Evolutionary conservation across 2,888 invertebrate genomes (phyloP), one percentile per base, ranked within the genome.

Genomic region (Nebria brevicollis): DNA sequence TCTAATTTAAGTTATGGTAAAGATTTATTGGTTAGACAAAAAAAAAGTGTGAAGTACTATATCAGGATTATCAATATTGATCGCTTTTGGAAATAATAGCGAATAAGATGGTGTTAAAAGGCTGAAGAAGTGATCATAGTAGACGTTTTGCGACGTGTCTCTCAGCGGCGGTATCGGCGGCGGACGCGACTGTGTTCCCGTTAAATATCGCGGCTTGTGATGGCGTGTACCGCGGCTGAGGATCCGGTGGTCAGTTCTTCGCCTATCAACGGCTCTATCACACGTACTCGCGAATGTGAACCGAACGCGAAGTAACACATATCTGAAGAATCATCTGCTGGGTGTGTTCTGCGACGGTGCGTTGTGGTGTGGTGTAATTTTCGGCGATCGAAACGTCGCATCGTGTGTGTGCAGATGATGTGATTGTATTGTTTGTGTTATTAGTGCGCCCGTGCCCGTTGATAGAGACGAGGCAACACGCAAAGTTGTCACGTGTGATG

Each of bases 171-270:
- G 54, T 54, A 54, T 54, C 54, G 54, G 54, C 70, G 34, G 70
- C 70, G 34, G 70, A 70, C 70, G 70, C 70, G 70, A 70, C 70
- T 70, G 70, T 65, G 65, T 70, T 70, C 70, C 70, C 70, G 70
- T 70, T 70, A 70, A 70, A 70, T 70, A 70, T 70, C 25, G 26
- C 70, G 70, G 70, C 70, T 70, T 54, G 54, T 54, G 54, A 13
- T 13, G 54, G 70, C 25, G 70, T 34, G 10, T 20, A 70, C 70
- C 26, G 70, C 70, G 70, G 70, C 70, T 13, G 8, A 11, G 70
- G 70, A 70, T 70, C 70, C 20, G 25, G 26, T 34, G 70, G 70
- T 70, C 70, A 70, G 70, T 70, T 70, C 70, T 70, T 70, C 70
- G 70, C 26, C 70, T 70, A 70, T 70, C 70, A 70, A 34, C 70